phyloP scores from a whole-genome alignment of 2,888 invertebrate genomes.

The Lypha dubia region DNA sequence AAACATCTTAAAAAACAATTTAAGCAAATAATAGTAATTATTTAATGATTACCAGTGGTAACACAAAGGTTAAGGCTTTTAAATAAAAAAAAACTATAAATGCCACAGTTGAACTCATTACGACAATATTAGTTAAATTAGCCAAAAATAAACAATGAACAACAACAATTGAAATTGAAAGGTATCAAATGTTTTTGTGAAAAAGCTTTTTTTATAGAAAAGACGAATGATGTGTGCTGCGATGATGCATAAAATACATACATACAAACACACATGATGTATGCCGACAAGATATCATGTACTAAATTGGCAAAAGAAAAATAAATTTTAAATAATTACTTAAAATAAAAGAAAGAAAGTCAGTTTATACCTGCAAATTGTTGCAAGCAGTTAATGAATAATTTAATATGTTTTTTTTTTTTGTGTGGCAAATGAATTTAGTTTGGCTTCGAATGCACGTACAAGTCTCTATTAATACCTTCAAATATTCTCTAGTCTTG shows the following conservation, averaged over 20 bases:
- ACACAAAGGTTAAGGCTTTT: constrained; percentile 30
- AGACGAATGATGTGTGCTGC: background rate
- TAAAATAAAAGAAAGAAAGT: constrained; percentile 51
- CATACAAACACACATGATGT: background rate
- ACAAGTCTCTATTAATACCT: background rate
- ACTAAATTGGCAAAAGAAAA: constrained; percentile 13
- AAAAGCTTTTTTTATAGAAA: background rate
- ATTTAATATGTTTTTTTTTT: background rate
- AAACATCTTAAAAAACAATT: background rate
- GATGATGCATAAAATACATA: too few relatives aligned
- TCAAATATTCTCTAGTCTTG: constrained; percentile 12
- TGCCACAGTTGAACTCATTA: background rate
- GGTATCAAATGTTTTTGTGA: constrained; percentile 13
- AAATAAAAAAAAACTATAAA: constrained; percentile 8
- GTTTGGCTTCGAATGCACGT: background rate
- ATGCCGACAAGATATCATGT: constrained; percentile 51
- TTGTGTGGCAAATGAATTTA: constrained; percentile 7
- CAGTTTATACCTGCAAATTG: constrained; percentile 33
- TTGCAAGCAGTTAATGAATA: constrained; percentile 16
- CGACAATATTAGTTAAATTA: background rate
- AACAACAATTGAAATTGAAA: constrained; percentile 33
- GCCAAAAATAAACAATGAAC: background rate
- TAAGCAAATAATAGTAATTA: background rate
- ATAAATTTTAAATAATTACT: background rate
- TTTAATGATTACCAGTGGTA: constrained; percentile 26